Evolutionary conservation across 2,797 vertebrate genomes (phyloP).

Genomic region (Sphenodon punctatus): DNA sequence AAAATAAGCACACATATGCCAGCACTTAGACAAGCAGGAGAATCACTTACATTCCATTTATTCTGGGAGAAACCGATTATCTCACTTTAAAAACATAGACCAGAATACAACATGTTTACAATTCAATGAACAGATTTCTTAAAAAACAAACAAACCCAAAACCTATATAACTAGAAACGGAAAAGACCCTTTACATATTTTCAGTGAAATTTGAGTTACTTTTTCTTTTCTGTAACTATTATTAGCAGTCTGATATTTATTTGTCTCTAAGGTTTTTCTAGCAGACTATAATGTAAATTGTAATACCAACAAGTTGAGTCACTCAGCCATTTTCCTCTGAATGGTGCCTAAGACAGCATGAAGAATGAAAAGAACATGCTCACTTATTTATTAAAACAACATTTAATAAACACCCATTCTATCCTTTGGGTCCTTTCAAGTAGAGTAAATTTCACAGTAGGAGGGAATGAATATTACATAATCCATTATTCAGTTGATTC

Average conservation of each 20-base stretch:
- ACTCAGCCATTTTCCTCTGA: neutral
- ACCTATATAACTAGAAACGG: neutral
- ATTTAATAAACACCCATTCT: neutral
- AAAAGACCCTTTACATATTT: neutral
- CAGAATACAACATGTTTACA: neutral
- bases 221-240: neutral
- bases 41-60: neutral
- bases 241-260: neutral
- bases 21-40: neutral
- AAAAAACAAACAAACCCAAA: too few relatives aligned
- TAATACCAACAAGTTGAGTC: neutral
- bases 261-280: neutral
- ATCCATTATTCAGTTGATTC: constrained; percentile 12
- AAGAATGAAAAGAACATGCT: neutral
- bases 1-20: too few relatives aligned
- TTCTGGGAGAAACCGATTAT: neutral
- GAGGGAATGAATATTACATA: constrained; percentile 1
- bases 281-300: neutral
- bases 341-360: neutral
- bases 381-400: neutral
- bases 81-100: neutral
- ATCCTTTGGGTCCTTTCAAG: neutral
- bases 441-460: neutral
- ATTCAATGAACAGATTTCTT: neutral
- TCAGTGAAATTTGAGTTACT: neutral